phyloP scores from a whole-genome alignment of 2,888 invertebrate species.

The Lypha dubia region DNA sequence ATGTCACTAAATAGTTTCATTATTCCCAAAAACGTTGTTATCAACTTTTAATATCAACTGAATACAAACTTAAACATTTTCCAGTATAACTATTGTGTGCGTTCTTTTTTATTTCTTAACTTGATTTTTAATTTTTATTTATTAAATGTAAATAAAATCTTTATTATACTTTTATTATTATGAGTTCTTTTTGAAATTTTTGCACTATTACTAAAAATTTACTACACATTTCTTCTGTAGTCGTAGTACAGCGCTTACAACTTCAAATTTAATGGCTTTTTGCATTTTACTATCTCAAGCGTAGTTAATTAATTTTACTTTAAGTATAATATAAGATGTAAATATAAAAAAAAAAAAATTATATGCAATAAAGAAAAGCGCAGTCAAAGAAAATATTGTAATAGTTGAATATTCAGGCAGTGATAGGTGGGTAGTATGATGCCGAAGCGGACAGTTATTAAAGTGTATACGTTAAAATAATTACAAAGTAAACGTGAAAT shows the following conservation, averaged over 20 bases:
- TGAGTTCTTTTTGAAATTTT: neutral
- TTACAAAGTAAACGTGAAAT: too few relatives aligned
- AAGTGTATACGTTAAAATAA: neutral
- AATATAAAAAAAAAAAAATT: neutral
- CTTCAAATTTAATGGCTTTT: conserved; percentile 40
- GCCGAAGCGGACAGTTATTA: neutral
- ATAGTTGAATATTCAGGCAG: neutral
- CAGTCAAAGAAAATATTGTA: too few relatives aligned
- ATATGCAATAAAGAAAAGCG: too few relatives aligned
- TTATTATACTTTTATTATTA: neutral
- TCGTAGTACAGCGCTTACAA: conserved; percentile 14
- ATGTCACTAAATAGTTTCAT: too few relatives aligned
- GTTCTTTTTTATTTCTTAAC: too few relatives aligned
- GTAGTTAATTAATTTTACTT: conserved; percentile 60
- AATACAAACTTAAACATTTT: too few relatives aligned
- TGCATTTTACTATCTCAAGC: conserved; percentile 51
- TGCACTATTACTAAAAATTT: neutral
- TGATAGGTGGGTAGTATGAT: neutral
- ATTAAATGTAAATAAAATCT: too few relatives aligned
- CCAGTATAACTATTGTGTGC: too few relatives aligned
- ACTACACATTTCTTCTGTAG: neutral
- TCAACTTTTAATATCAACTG: too few relatives aligned
- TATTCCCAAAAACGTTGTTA: too few relatives aligned
- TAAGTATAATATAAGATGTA: conserved; percentile 9
- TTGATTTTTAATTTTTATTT: too few relatives aligned